phyloP scores from a whole-genome alignment of 2,797 vertebrate species.

The Nyctalus aviator region DNA sequence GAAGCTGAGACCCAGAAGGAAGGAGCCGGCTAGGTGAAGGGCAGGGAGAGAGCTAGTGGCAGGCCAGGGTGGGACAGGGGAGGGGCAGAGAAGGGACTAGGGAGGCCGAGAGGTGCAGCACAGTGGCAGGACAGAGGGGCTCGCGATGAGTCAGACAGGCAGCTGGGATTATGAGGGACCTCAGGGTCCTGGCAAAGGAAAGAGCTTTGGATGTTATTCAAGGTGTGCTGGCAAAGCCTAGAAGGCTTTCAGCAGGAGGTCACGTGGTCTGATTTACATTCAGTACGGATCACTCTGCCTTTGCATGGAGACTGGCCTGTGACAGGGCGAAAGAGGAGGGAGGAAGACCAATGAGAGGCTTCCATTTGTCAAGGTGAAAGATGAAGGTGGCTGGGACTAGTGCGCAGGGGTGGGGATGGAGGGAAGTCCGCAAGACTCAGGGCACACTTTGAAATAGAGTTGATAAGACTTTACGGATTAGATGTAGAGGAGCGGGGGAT shows the following conservation, averaged over 20 bases:
- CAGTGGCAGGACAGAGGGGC: not conserved
- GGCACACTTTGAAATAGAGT: not conserved
- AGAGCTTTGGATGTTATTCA: not conserved
- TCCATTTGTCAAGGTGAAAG: slow-evolving; percentile 36
- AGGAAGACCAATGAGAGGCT: not conserved
- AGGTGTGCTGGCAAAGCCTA: not conserved
- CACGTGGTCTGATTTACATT: not conserved
- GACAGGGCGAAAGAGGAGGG: not conserved
- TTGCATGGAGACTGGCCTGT: not conserved
- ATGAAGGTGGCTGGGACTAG: not conserved
- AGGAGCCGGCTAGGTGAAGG: not conserved
- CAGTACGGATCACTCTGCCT: not conserved
- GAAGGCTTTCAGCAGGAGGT: not conserved
- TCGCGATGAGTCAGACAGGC: not conserved
- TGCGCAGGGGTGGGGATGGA: not conserved
- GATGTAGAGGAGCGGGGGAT: not conserved
- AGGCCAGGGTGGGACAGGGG: not conserved
- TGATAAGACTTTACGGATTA: slow-evolving; percentile 47
- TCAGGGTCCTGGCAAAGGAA: not conserved
- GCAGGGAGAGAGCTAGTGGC: not conserved
- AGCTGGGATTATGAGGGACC: not conserved
- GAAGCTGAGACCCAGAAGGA: not conserved
- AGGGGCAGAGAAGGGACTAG: not conserved
- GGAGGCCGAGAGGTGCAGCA: not conserved
- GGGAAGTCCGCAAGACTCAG: not conserved